Evolutionary conservation across 2,113 vertebrate genomes (phyloP), one percentile per base, ranked within the genome.

Genomic region (Dunckerocampus dactyliophorus): DNA sequence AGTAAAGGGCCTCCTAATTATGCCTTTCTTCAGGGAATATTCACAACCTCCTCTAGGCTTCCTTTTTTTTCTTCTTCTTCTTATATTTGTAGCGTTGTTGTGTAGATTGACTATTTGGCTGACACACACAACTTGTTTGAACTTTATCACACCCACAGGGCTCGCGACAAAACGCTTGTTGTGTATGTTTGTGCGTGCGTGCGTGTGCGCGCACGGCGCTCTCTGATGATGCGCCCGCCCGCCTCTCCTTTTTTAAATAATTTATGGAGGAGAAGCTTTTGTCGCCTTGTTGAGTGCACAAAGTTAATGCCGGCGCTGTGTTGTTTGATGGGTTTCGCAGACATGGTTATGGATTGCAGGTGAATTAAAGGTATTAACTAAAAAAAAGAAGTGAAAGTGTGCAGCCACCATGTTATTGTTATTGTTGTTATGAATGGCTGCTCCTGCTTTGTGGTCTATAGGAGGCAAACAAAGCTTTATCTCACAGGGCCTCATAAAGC

Each of bases 1-100:
- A 96, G 88, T 76, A 87, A 90, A 90, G 91, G 93, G 92, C 91
- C 90, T 95, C 88, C 93, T 92, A 93, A 93, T 97, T 95, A 95
- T 92, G 89, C 87, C 86, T 91, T 90, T 90, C 93, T 88, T 87
- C 71, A 87, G 94, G 92, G 94, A 95, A 93, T 93, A 92, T 88
- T 88, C 92, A 88, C 91, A 89, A 74, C 88, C 72, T 81, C 78
- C 79, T 65, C 13, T 16, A 69, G 65, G 79, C 66, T 48, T 65
- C n/a, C n/a, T n/a, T n/a, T n/a, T n/a, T 71, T 70, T 65, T 70
- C 52, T 47, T 67, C 52, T 47, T 62, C 4, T 69, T 69, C 63
- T 28, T 43, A 54, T 61, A 37, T 67, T 61, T 34, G 62, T 28
- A 8, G 60, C 49, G 22, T 77, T 83, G 87, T 90, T 68, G 62